phyloP scores from a whole-genome alignment of 2,113 vertebrate genomes.

The Otocyon megalotis region DNA sequence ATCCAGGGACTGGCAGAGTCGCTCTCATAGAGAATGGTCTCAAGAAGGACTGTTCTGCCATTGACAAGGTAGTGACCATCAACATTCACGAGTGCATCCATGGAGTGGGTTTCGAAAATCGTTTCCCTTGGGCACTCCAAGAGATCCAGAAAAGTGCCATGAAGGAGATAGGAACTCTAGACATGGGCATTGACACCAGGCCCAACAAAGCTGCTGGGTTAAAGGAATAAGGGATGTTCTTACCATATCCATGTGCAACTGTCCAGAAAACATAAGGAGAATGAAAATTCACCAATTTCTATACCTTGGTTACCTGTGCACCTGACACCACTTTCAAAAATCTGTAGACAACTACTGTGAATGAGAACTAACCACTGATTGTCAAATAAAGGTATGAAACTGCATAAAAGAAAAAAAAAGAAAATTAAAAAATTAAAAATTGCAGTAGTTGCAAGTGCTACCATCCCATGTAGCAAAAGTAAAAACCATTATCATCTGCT shows the following conservation, averaged over 20 bases:
- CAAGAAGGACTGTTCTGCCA: background rate
- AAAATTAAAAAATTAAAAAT: background rate
- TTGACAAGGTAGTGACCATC: background rate
- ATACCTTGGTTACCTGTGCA: background rate
- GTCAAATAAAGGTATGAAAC: background rate
- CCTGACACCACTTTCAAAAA: background rate
- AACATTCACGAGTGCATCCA: background rate
- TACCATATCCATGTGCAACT: background rate
- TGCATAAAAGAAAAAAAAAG: background rate
- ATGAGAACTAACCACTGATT: background rate
- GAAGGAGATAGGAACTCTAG: background rate
- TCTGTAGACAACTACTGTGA: background rate
- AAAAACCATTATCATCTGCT: background rate
- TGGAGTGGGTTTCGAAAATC: background rate
- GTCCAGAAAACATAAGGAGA: background rate
- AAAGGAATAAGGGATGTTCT: background rate
- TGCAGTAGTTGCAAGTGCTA: background rate
- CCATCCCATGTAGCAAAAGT: fast-evolving
- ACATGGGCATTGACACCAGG: too few species aligned
- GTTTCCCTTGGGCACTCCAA: background rate
- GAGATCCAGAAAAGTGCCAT: background rate
- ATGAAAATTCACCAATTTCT: background rate
- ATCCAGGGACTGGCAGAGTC: background rate
- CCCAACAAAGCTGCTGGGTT: background rate
- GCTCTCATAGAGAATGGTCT: background rate